Evolutionary conservation across 2,888 invertebrate species (phyloP).

Genomic region (Cerceris ruficornis): DNA sequence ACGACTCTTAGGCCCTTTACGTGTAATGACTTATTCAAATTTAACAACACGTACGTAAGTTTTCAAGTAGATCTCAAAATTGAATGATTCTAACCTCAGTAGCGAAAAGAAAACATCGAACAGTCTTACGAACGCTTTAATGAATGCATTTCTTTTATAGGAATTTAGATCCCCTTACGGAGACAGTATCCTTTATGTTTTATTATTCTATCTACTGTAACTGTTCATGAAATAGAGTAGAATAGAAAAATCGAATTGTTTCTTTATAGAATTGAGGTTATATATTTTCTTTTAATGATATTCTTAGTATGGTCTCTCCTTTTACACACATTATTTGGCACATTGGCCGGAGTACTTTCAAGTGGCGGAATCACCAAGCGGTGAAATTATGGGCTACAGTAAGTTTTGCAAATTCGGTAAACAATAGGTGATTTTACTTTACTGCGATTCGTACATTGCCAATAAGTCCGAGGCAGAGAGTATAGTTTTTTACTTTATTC

Average conservation of each 20-base stretch:
- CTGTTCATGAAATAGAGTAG: not conserved
- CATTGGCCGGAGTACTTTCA: constrained; percentile 99
- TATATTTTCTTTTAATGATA: constrained; percentile 45
- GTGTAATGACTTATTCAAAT: constrained; percentile 96
- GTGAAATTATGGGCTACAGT: constrained; percentile 99
- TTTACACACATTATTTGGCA: constrained; percentile 98
- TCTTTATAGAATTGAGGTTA: not conserved
- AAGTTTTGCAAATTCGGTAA: constrained; percentile 80
- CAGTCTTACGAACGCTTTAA: not conserved
- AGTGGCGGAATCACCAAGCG: constrained; percentile 97
- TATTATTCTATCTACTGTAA: not conserved
- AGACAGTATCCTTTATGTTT: constrained; percentile 87
- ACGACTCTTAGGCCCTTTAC: constrained; percentile 96
- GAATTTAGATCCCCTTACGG: constrained; percentile 97
- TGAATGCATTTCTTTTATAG: constrained; percentile 83
- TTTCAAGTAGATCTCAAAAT: not conserved
- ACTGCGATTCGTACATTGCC: not conserved
- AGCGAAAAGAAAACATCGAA: not conserved
- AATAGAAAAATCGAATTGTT: too few species aligned
- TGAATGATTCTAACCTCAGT: constrained; percentile 35
- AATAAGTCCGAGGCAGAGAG: not conserved
- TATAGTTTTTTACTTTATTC: constrained; percentile 27
- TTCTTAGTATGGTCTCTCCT: constrained; percentile 90
- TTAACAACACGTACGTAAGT: constrained; percentile 94
- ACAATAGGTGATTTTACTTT: not conserved